These are phyloP conservation scores for Nemurella pictetii DNA, from an alignment of 2,888 invertebrate species.

Conservation along the genomic window DNA sequence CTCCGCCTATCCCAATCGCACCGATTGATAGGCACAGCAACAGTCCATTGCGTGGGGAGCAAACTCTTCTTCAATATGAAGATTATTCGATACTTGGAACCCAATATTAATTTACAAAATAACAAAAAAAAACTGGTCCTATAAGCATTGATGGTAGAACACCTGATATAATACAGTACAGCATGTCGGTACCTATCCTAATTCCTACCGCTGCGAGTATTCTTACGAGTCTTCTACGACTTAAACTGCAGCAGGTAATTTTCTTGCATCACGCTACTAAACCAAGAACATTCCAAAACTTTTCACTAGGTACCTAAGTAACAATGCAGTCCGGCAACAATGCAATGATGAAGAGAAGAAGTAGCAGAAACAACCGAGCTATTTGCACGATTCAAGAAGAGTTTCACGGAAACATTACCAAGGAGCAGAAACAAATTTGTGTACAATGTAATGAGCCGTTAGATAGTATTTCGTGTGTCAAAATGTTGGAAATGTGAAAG, in stretches of 20 bases:
- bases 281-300: background rate
- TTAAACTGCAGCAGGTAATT: too few relatives aligned
- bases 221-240: too few relatives aligned
- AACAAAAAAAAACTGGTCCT: slow-evolving; percentile 2
- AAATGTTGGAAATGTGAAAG: too few relatives aligned
- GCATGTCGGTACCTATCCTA: background rate
- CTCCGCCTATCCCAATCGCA: background rate
- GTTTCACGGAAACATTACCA: too few relatives aligned
- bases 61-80: slow-evolving; percentile 34
- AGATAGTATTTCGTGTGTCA: too few relatives aligned
- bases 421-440: too few relatives aligned
- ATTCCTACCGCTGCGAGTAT: too few relatives aligned
- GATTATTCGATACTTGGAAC: slow-evolving; percentile 24
- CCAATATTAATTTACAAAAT: background rate
- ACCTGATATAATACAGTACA: background rate
- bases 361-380: too few relatives aligned
- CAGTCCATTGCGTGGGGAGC: slow-evolving; percentile 18
- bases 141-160: background rate
- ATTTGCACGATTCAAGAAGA: too few relatives aligned
- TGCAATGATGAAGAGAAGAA: too few relatives aligned
- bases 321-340: background rate
- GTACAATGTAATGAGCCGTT: too few relatives aligned
- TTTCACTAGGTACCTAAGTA: background rate
- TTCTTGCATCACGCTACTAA: too few relatives aligned
- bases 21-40: background rate